Conservation (phyloP, 1,140 invertebrate species). For the Euglossa dilemma region DNA sequence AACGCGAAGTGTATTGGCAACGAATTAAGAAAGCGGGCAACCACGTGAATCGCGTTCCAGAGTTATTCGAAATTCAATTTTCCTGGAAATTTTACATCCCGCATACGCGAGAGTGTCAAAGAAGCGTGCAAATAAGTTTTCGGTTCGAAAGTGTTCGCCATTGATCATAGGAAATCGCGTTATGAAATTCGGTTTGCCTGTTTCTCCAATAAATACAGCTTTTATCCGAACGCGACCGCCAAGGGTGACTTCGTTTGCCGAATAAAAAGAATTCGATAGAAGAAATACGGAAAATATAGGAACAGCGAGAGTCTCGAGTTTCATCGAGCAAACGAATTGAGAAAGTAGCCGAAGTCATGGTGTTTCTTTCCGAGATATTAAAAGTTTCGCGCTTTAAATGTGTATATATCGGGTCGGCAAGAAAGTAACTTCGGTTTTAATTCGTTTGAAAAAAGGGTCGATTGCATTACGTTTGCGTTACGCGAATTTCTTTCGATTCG, state of each 20-base stretch:
- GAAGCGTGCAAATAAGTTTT: not conserved
- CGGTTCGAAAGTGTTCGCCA: not conserved
- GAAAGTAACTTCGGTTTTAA: no score
- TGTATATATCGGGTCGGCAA: no score
- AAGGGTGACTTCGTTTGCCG: not conserved
- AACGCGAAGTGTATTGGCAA: not conserved
- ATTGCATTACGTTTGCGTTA: no score
- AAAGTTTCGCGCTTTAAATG: no score
- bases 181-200: not conserved
- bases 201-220: not conserved
- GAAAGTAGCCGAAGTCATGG: not conserved
- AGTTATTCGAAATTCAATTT: constrained; percentile 13
- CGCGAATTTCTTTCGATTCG: no score
- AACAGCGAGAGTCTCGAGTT: not conserved
- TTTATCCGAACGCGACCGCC: not conserved
- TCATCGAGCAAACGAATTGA: not conserved
- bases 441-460: no score
- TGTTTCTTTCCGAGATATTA: no score
- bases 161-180: not conserved
- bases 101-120: no score
- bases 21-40: no score
- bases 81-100: not conserved
- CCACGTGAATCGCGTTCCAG: no score
- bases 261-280: no score
- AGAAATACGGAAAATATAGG: not conserved